Base-by-base conservation (phyloP, 2,797 vertebrate genomes). In the Caiman crocodilus region DNA sequence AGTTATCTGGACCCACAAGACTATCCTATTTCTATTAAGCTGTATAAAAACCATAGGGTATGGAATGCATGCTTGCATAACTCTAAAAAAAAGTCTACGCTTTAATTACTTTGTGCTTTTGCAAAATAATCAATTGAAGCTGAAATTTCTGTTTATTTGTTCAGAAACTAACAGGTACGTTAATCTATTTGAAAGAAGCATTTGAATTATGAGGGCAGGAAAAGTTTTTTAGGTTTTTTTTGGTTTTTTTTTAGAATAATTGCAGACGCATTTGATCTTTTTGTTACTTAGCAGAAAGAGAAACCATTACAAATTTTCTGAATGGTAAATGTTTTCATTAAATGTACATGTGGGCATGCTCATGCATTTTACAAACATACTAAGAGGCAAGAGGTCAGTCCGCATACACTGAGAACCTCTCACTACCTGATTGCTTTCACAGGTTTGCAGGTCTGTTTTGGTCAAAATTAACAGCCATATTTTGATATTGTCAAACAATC, bases 331-430 rank as follows among this genome's bases (percentile, higher is more conserved):
- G 8, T 85, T 90, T 87, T 78, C 21, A 7, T 63, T 42, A 92
- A 63, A 35, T 17, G 0, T 3, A 23, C 4, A 1, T 59, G 12
- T 73, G 25, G 64, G 71, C 0, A 0, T 18, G 57, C n/a, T 86
- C 32, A 69, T 74, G 50, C 78, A 79, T 10, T 0, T 0, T 50
- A 21, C 59, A 79, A 80, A 60, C 1, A 1, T 75, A 28, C 21
- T 57, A 50, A 42, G 35, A 73, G 35, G 11, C 23, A 50, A 50
- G 42, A 10, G 42, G 42, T 50, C 42, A 23, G 14, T 42, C 69
- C 5, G 21, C 23, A 50, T 25, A 73, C 35, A 73, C 50, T 73
- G 69, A 71, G 12, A 71, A 71, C 35, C 67, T 4, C 14, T 7
- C 32, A 42, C 50, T 73, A 35, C 50, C 69, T 5, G 25, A 16